Evolutionary conservation across 2,113 vertebrate genomes (phyloP), one percentile per base, ranked within the genome.

Genomic region (Apaloderma vittatum): DNA sequence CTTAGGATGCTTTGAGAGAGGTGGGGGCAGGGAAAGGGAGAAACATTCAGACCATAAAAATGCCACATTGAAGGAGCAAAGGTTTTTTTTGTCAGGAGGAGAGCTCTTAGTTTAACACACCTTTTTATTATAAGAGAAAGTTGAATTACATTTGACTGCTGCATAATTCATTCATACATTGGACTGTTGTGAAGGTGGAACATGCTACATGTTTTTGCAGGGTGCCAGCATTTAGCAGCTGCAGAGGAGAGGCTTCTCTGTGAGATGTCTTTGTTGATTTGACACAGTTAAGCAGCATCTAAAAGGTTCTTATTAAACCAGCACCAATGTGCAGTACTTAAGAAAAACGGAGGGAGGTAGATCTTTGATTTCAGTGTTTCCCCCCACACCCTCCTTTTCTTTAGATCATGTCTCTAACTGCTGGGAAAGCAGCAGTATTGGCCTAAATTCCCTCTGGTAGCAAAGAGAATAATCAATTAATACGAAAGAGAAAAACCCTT

Each of bases 401-500:
- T 79, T 63, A 48, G 19, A 66, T 86, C 26, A 24, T 30, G 16
- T 87, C 68, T 95, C 57, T 66, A 90, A 87, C 78, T 86, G 55
- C 90, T 93, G 79, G 94, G 62, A 88, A 93, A 97, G 91, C 54
- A 85, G 52, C 19, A 62, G 52, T 83, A 57, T n/a, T 78, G 71
- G 87, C 75, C 90, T 95, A 71, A 94, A 93, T 94, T 94, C 65
- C n/a, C 21, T 91, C 21, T 75, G 65, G 68, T 92, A 93, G 68
- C 79, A 97, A 96, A 95, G 88, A 97, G 93, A 97, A 93, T 93
- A 95, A 84, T 92, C 23, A 73, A 83, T 92, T 90, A 96, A 71
- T 66, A 73, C 71, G 83, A 91, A 73, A 57, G 85, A 97, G 93
- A 77, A 61, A 79, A 96, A n/a, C 59, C 68, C 84, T 89, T 74